Evolutionary conservation across 2,888 invertebrate genomes (phyloP), one percentile per base, ranked within the genome.

Genomic region (Drosophila macrospina): DNA sequence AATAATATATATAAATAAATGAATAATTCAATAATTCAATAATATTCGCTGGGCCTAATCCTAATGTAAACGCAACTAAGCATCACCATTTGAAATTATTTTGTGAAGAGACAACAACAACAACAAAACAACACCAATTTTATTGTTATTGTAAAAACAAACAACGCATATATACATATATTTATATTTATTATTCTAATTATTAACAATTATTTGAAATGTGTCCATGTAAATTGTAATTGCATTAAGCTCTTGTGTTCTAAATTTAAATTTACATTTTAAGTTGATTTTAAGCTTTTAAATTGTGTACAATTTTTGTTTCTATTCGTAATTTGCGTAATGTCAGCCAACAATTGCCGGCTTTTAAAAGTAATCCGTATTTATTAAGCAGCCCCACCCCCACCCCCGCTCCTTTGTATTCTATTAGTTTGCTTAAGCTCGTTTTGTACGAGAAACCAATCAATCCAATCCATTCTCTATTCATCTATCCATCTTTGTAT

Each of bases 51-150:
- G 65, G 63, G 65, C 68, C 62, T 62, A 73, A 42, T n/a, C 47
- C 74, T 51, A 72, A 47, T 51, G 45, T 56, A 69, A 59, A 60
- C 26, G 60, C 34, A 61, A 84, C 88, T 70, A 89, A 87, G 68
- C 85, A 86, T 86, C 85, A 86, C 85, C 69, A 69, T 83, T 83
- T 88, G 89, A 86, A 86, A 86, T 86, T 86, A 86, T 85, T 78
- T 74, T 80, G 61, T 75, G 69, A 80, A 74, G 67, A 41, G 65
- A 84, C 54, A 45, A 44, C 44, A 44, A 45, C 8, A 67, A 37
- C 41, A 60, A 73, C 61, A 45, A 4, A 67, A 37, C 41, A 60
- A 73, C 61, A 72, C 67, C 70, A 77, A 69, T 65, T 52, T 64
- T 61, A 67, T 68, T 77, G 56, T 75, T 54, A 61, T 54, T 54